Evolutionary conservation across 2,888 invertebrate genomes (phyloP).

Genomic region (Criorhina ranunculi): DNA sequence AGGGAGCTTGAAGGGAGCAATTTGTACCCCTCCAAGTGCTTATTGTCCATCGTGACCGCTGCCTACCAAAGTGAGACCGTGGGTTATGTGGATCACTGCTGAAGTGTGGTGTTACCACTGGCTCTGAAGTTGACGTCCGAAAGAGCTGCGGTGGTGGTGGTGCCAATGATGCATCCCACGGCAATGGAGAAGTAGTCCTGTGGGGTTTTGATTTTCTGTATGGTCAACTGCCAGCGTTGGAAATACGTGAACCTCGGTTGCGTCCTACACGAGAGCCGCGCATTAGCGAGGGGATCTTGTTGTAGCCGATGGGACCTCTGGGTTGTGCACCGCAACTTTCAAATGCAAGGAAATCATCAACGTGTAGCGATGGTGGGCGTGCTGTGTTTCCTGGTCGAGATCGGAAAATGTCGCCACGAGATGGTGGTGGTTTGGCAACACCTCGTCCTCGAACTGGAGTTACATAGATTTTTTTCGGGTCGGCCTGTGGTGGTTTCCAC

Average conservation of each 20-base stretch:
- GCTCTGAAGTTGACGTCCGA: conserved; percentile 81
- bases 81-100: conserved; percentile 80
- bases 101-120: conserved; percentile 79
- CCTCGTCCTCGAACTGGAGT: conserved; percentile 91
- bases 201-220: conserved; percentile 82
- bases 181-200: conserved; percentile 82
- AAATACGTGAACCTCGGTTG: conserved; percentile 85
- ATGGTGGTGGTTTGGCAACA: conserved; percentile 85
- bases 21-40: no score
- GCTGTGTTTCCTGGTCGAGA: conserved; percentile 98
- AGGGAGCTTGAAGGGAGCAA: no score
- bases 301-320: conserved; percentile 91
- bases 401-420: conserved; percentile 93
- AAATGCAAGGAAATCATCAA: conserved; percentile 97
- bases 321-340: conserved; percentile 92
- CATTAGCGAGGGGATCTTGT: conserved; percentile 86
- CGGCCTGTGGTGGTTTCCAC: conserved; percentile 85
- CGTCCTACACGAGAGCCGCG: conserved; percentile 86
- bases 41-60: conserved; percentile 80
- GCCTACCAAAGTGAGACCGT: conserved; percentile 80
- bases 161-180: conserved; percentile 79
- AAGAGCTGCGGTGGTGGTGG: conserved; percentile 80
- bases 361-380: conserved; percentile 98
- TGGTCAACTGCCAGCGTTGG: conserved; percentile 80
- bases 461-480: conserved; percentile 88